Base-by-base conservation (phyloP, 2,888 invertebrate species). In the Ecliptopera silaceata region DNA sequence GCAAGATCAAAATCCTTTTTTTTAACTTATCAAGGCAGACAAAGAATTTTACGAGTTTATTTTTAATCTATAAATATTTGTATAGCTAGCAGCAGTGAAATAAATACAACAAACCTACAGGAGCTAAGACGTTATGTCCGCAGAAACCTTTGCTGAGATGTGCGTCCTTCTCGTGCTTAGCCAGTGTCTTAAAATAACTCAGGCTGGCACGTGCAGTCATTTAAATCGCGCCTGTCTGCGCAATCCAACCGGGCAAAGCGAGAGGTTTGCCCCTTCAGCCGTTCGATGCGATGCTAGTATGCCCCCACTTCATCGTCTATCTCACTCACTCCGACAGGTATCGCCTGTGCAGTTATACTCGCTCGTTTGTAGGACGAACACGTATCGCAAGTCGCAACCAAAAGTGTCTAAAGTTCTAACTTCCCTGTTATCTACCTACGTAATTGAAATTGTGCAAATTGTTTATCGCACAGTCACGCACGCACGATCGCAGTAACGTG, bases 301-400 rank as follows among this genome's bases (percentile, higher is more conserved):
- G 38, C 47, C 17, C 17, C 22, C 36, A 26, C 15, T n/a, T 1
- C 31, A 42, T 12, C 32, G 1, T 34, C 12, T 13, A 22, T n/a
- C 38, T 29, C 44, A 13, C 12, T 8, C 32, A n/a, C 22, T 15
- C 43, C 26, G 36, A 6, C 26, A 15, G 15, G 36, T 49, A 32
- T 22, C 12, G 36, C 17, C 42, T 53, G 53, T 26, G 53, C 53
- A 53, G 53, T 53, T 46, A 18, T 41, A 15, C 41, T 11, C 41
- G 41, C 34, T 26, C 46, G 42, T 15, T 26, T 38, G 39, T 11
- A 31, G 3, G 20, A 2, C 5, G 6, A 15, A 15, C 41, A 42
- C 42, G 41, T 46, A 4, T 11, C 22, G 15, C 32, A 0, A 12
- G 15, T 20, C 31, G 20, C 1, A 4, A 17, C 13, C 12, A 3